These are phyloP conservation scores for Artibeus jamaicensis DNA, from an alignment of 2,797 vertebrate genomes.

Conservation along the genomic window DNA sequence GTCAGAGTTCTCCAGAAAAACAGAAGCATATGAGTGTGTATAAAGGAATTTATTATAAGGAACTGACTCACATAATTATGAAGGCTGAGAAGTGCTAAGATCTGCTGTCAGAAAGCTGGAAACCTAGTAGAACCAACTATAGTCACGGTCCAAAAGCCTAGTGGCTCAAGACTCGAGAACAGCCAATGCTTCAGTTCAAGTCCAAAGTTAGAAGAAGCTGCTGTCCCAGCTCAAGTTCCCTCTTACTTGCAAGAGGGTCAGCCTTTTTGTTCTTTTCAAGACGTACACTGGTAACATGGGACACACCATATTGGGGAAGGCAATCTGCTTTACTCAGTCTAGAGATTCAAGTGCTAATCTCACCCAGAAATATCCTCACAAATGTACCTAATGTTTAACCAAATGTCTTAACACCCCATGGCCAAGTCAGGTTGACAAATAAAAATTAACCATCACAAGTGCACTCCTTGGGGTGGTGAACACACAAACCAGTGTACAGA, in stretches of 20 bases:
- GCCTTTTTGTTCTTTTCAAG: neutral
- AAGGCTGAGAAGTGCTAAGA: neutral
- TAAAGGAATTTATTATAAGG: neutral
- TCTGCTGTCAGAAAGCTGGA: neutral
- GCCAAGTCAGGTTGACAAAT: neutral
- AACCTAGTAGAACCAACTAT: neutral
- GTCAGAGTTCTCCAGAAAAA: neutral
- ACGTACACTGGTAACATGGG: neutral
- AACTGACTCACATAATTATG: neutral
- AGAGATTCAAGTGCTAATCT: neutral
- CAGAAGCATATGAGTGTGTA: neutral
- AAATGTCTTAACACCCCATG: neutral
- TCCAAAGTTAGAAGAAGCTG: neutral
- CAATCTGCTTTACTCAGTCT: neutral
- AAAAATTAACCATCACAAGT: neutral
- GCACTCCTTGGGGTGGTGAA: neutral
- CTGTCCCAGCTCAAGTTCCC: neutral
- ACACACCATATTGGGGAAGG: neutral
- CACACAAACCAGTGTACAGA: neutral
- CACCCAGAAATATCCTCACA: neutral
- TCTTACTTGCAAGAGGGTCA: neutral
- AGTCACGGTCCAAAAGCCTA: neutral
- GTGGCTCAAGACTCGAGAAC: neutral
- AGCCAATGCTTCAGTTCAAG: neutral
- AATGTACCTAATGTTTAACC: neutral